phyloP scores from a whole-genome alignment of 2,888 invertebrate species.

The Exocentrus adspersus region DNA sequence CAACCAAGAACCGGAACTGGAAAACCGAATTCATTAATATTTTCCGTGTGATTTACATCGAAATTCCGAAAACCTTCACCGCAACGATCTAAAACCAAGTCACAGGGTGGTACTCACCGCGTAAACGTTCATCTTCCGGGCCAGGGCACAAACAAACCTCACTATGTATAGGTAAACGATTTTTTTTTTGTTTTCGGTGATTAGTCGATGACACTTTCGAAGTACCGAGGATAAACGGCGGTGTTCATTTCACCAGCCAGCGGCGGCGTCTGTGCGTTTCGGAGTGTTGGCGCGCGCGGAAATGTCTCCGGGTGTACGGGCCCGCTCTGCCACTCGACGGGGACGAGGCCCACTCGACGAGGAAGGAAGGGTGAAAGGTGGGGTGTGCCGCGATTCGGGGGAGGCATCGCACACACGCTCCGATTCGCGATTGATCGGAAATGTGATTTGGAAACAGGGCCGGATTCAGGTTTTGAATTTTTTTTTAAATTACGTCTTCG shows the following conservation, averaged over 20 bases:
- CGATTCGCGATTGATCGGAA: too few species aligned
- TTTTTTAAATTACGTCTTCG: too few species aligned
- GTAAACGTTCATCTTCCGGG: constrained; percentile 13
- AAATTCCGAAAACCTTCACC: too few species aligned
- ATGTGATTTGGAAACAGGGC: too few species aligned
- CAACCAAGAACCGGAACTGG: neutral
- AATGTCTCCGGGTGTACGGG: neutral
- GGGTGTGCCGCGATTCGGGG: too few species aligned
- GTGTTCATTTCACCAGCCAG: constrained; percentile 26
- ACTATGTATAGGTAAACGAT: too few species aligned
- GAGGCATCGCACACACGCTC: too few species aligned
- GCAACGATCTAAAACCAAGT: too few species aligned
- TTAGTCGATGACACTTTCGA: constrained; percentile 7
- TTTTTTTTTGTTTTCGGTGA: too few species aligned
- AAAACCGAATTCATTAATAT: neutral
- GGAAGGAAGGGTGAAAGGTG: neutral
- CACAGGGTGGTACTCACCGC: constrained; percentile 15
- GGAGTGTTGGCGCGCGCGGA: constrained; percentile 13
- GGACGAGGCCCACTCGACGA: neutral
- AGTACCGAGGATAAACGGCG: constrained; percentile 4
- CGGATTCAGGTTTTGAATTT: too few species aligned
- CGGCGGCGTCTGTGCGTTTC: constrained; percentile 22
- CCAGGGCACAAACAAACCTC: constrained; percentile 6
- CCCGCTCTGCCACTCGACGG: neutral
- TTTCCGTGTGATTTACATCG: too few species aligned